Evolutionary conservation across 1,140 invertebrate genomes (phyloP), one percentile per base, ranked within the genome.

Genomic region (Conus betulinus): DNA sequence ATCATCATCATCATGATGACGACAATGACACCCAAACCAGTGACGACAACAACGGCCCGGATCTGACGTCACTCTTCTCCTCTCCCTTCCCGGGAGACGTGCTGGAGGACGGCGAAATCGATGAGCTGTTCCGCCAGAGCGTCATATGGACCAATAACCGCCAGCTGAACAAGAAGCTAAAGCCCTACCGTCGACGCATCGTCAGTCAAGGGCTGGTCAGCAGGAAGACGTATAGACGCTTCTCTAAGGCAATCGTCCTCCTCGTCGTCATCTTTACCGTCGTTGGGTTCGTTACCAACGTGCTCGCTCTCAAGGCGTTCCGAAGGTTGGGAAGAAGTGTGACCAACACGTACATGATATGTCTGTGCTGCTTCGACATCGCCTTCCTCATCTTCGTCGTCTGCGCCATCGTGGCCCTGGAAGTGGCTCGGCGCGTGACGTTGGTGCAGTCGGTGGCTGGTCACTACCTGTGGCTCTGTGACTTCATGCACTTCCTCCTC

Each of bases 331-430:
- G 71, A 5, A 57, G 20, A 7, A 87, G 15, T 51, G 85, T 78
- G 63, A 87, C 85, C 85, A 87, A 87, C 74, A 87, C 71, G 13
- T 79, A 87, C 71, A 57, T 87, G 85, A 78, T 53, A 74, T 87
- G 74, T 53, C 85, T 87, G 1, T 20, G 52, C 23, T n/a, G 15
- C 51, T 87, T 79, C 74, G 85, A 87, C 85, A 53, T 79, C 23
- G 85, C 71, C 71, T 87, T 25, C 52, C 74, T 87, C 10, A 0
- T 57, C 5, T 76, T 74, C 23, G 17, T 78, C 15, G 52, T 87
- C 20, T 25, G 52, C 11, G 23, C 82, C 20, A 1, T n/a, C 53
- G 6, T 57, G 0, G 27, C 51, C 10, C 4, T 27, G 0, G 52
- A n/a, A n/a, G 53, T 78, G 52, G 51, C 55, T 25, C 25, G 53